Evolutionary conservation across 2,888 invertebrate species (phyloP).

Genomic region (Cecidostiba fungosa): DNA sequence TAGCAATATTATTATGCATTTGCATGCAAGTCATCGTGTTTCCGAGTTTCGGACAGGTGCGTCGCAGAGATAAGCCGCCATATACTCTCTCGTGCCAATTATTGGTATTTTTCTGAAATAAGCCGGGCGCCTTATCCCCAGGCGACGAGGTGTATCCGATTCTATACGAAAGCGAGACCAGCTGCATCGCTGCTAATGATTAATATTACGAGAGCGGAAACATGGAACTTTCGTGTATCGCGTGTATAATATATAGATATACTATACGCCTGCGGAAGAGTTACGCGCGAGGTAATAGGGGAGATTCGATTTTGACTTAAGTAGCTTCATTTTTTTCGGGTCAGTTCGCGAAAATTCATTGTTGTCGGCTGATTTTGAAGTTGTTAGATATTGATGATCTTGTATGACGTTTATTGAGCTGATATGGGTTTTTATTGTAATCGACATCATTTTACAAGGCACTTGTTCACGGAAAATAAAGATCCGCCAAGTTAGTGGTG

Average conservation of each 20-base stretch:
- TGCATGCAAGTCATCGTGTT: constrained; percentile 33
- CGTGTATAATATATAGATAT: background rate
- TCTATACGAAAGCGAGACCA: constrained; percentile 22
- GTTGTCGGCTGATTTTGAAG: background rate
- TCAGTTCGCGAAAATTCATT: constrained; percentile 27
- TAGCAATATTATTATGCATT: constrained; percentile 17
- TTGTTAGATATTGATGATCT: background rate
- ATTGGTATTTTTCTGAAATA: constrained; percentile 72
- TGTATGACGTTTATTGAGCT: background rate
- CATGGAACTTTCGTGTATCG: constrained; percentile 39
- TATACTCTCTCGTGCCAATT: constrained; percentile 72
- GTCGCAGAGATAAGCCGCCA: constrained; percentile 68
- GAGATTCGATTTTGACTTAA: background rate
- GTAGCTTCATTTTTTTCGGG: constrained; percentile 27
- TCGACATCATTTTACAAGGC: too few species aligned
- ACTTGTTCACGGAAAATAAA: too few species aligned
- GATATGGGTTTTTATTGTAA: background rate
- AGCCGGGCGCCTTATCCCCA: constrained; percentile 66
- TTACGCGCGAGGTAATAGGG: background rate
- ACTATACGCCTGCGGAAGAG: background rate
- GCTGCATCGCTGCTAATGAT: constrained; percentile 53
- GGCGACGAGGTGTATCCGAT: constrained; percentile 21
- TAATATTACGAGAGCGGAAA: constrained; percentile 52
- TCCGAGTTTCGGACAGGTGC: constrained; percentile 69
- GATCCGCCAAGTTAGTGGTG: too few species aligned